Evolutionary conservation across 2,797 vertebrate genomes (phyloP).

Genomic region (Austrolebias charrua): DNA sequence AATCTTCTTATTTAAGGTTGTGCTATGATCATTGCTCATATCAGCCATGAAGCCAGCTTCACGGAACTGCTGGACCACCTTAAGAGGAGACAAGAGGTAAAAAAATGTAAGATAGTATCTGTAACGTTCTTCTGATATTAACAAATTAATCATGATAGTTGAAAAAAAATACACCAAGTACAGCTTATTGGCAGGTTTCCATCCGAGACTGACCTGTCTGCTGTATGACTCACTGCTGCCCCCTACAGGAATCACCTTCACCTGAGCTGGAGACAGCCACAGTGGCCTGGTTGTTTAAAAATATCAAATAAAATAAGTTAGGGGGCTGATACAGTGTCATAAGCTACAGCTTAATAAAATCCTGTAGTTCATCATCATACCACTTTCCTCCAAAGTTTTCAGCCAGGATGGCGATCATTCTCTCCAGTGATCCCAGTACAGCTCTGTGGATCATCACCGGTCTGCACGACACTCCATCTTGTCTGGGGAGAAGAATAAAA

Average conservation of each 20-base stretch:
- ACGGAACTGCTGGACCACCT: slow-evolving; percentile 82
- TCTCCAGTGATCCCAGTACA: slow-evolving; percentile 90
- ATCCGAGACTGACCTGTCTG: slow-evolving; percentile 77
- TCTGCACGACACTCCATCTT: slow-evolving; percentile 64
- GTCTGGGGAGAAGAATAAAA: too few species aligned
- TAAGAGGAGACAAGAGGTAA: slow-evolving; percentile 34
- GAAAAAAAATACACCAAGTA: neutral
- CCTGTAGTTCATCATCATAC: slow-evolving; percentile 56
- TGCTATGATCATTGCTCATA: slow-evolving; percentile 73
- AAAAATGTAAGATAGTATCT: slow-evolving; percentile 25
- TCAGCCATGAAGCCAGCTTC: slow-evolving; percentile 82
- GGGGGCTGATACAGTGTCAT: neutral
- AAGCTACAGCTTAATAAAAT: neutral
- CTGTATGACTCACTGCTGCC: slow-evolving; percentile 80
- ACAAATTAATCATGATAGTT: slow-evolving; percentile 25
- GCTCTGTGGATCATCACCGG: slow-evolving; percentile 94
- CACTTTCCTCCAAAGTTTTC: slow-evolving; percentile 91
- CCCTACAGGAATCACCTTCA: slow-evolving; percentile 86
- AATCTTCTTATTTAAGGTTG: slow-evolving; percentile 88
- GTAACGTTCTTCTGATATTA: slow-evolving; percentile 8
- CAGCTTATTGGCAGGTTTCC: slow-evolving; percentile 9
- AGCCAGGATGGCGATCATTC: slow-evolving; percentile 89
- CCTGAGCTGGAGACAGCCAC: slow-evolving; percentile 90
- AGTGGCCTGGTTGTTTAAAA: slow-evolving; percentile 81
- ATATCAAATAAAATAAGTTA: neutral